Evolutionary conservation across 2,113 vertebrate genomes (phyloP).

Genomic region (Epinephelus fuscoguttatus): DNA sequence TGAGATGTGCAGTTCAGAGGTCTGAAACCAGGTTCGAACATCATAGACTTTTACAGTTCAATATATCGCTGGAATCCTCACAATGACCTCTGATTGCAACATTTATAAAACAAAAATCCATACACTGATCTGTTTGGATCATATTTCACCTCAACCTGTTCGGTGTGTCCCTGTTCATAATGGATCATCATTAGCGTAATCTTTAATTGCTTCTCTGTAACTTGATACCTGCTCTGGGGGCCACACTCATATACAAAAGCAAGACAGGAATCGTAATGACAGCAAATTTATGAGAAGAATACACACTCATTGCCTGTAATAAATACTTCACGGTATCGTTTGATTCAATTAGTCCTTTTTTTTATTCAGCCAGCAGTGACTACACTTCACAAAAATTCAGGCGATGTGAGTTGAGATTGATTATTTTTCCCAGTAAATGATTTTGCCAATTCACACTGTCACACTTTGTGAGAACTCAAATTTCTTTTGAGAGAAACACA

Average conservation of each 20-base stretch:
- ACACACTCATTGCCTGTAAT: neutral
- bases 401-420: constrained; percentile 8
- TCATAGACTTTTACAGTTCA: neutral
- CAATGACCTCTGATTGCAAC: neutral
- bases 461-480: constrained; percentile 36
- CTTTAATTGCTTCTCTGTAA: constrained; percentile 35
- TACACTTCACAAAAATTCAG: constrained; percentile 5
- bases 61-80: neutral
- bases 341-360: constrained; percentile 28
- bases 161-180: constrained; percentile 18
- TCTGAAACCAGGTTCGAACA: neutral
- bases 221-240: constrained; percentile 43
- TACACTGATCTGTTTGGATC: neutral
- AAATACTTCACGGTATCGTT: constrained; percentile 8
- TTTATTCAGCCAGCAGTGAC: neutral
- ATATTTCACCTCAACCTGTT: constrained; percentile 25
- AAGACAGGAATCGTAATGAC: constrained; percentile 28
- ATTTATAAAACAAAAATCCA: constrained; percentile 5
- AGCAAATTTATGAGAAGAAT: constrained; percentile 17
- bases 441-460: constrained; percentile 53
- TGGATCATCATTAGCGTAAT: constrained; percentile 43
- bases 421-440: constrained; percentile 9
- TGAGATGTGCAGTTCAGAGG: neutral
- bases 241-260: constrained; percentile 22
- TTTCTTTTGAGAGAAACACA: constrained; percentile 39